phyloP scores from a whole-genome alignment of 2,797 vertebrate genomes.

The Choloepus didactylus region DNA sequence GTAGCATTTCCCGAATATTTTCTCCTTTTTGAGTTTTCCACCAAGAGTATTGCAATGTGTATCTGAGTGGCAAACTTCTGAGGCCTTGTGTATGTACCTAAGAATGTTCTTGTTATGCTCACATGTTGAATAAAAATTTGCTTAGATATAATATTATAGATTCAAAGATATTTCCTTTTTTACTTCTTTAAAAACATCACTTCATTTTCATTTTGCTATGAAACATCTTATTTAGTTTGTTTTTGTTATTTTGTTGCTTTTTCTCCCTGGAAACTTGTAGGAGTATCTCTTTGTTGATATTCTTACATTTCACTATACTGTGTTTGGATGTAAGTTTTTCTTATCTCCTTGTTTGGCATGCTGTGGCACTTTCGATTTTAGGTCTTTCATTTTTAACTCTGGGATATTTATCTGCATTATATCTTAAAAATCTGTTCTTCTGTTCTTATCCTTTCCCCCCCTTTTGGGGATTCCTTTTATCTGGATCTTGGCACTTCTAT shows the following conservation, averaged over 20 bases:
- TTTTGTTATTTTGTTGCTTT: background rate
- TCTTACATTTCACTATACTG: background rate
- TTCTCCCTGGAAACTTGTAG: background rate
- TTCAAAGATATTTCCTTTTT: background rate
- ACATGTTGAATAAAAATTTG: background rate
- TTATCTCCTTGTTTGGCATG: background rate
- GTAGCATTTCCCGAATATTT: background rate
- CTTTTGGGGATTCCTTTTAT: background rate
- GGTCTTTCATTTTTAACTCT: background rate
- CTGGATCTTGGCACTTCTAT: background rate
- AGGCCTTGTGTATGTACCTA: background rate
- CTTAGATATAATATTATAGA: background rate
- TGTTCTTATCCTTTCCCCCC: background rate
- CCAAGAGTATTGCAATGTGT: background rate
- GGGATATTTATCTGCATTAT: background rate
- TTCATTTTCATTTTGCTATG: background rate
- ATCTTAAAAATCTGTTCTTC: background rate
- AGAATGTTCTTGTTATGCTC: background rate
- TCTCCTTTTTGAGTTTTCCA: background rate
- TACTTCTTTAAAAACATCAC: background rate
- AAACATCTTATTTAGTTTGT: background rate
- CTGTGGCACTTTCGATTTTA: background rate
- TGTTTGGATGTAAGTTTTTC: background rate
- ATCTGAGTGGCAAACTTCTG: background rate
- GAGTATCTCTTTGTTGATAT: background rate